Percentiles rank a stretch among this genome's conserved stretches.
Evolutionary conservation across 2,113 vertebrate species (phyloP).

Genomic region (Gallinago paraguaiae): DNA sequence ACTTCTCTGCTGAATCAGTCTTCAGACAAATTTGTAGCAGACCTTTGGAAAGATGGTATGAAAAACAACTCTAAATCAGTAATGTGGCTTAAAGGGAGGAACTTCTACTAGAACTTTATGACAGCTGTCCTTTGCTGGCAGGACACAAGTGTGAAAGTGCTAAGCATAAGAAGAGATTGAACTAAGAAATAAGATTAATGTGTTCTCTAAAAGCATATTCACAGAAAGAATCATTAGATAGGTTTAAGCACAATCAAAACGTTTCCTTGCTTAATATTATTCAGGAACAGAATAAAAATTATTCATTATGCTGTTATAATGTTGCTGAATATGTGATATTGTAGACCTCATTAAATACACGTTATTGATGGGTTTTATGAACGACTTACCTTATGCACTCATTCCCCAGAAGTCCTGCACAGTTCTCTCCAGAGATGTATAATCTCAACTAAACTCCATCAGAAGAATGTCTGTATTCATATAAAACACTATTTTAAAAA

Average conservation of each 20-base stretch:
- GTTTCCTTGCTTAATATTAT: background rate
- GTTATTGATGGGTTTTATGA: background rate
- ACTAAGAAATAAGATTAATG: background rate
- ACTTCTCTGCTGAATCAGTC: conserved; percentile 90
- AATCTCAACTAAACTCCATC: background rate
- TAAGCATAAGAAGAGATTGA: background rate
- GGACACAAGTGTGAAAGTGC: background rate
- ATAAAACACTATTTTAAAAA: background rate
- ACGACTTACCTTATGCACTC: background rate
- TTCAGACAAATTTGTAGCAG: conserved; percentile 90
- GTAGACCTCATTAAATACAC: background rate
- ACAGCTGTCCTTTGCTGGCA: background rate
- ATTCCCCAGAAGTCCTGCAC: background rate
- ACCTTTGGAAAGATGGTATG: conserved; percentile 95
- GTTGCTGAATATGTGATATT: background rate
- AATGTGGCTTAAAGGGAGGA: background rate
- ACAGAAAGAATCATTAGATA: background rate
- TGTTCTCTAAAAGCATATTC: background rate
- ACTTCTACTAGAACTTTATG: background rate
- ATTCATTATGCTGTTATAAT: background rate
- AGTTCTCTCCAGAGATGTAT: background rate
- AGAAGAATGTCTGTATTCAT: background rate
- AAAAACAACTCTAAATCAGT: background rate
- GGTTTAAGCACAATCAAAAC: background rate
- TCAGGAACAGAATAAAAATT: background rate